phyloP scores from a whole-genome alignment of 2,113 vertebrate genomes.

The Urocitellus parryii region DNA sequence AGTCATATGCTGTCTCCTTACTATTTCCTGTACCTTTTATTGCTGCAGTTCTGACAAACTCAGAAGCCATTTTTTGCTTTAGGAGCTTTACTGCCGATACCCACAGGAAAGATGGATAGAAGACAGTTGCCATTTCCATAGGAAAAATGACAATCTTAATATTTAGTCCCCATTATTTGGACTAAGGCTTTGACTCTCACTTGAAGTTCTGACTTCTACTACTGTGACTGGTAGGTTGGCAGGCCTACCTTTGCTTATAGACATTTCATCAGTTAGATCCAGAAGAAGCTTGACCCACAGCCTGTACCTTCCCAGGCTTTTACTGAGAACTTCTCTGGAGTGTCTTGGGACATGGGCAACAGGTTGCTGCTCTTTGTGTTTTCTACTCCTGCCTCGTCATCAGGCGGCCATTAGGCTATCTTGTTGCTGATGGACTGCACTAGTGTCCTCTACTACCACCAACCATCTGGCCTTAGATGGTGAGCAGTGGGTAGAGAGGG shows the following conservation, averaged over 20 bases:
- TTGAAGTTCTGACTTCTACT: background rate
- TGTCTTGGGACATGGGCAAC: background rate
- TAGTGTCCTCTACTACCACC: background rate
- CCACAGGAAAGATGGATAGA: background rate
- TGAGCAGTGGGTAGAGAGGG: background rate
- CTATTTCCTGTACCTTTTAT: background rate
- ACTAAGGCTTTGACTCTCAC: background rate
- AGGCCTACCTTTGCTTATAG: background rate
- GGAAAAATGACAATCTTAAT: background rate
- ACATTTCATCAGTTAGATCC: background rate
- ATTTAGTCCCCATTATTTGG: background rate
- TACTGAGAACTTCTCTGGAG: background rate
- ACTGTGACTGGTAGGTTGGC: fast-evolving
- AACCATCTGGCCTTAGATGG: background rate
- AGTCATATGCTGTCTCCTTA: background rate
- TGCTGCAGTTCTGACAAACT: background rate
- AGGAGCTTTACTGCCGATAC: background rate
- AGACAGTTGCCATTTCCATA: background rate
- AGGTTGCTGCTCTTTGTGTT: background rate
- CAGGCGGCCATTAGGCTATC: fast-evolving
- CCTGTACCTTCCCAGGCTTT: background rate
- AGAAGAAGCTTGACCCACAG: background rate
- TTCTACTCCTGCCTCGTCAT: background rate
- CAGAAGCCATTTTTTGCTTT: conserved; percentile 3
- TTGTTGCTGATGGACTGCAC: background rate